Base-by-base conservation (phyloP, 2,888 invertebrate genomes). In the Gisinianus flammeolus region DNA sequence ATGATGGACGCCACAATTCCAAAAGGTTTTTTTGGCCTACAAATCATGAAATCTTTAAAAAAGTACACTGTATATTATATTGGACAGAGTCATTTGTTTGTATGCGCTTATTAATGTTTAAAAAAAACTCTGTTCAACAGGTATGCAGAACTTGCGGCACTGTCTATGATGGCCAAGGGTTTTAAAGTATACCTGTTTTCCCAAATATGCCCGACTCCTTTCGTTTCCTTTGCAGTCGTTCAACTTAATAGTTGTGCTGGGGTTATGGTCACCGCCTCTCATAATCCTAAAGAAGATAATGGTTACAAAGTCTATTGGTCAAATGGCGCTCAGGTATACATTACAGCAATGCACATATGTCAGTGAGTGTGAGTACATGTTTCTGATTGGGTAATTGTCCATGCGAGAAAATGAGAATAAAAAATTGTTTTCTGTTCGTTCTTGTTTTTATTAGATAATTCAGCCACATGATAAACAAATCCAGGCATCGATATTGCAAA, bases 251-350 rank as follows among this genome's bases (percentile, higher is more conserved):
- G 94, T 76, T 91, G 92, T 0, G 94, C 93, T 56, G 97, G 97
- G 0, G 91, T 97, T 5, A 96, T 97, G 94, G 91, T 97, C 5
- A 98, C 97, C 0, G 97, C 97, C 0, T 97, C 96, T 0, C 97
- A 97, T 86, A 97, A 97, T 88, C 97, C 97, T 0, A 96, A 95
- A 86, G 92, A 96, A 33, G 97, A 98, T 86, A 97, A 97, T 86
- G 97, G 97, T 0, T 99, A 98, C 86, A 99, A 99, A 89, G 97
- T 97, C 6, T 99, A 98, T 87, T 97, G 96, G 93, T 89, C 90
- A 10, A 98, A 98, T 87, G 96, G 97, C 0, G 93, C 96, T 8
- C 99, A 91, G 88, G 90, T 90, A 85, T 16, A 66, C 5, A 10
- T 26, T 35, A 8, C 35, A 56, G n/a, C 56, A 56, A 44, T 44